Conservation (phyloP, 2,113 vertebrate genomes). For the Thryonomys swinderianus region DNA sequence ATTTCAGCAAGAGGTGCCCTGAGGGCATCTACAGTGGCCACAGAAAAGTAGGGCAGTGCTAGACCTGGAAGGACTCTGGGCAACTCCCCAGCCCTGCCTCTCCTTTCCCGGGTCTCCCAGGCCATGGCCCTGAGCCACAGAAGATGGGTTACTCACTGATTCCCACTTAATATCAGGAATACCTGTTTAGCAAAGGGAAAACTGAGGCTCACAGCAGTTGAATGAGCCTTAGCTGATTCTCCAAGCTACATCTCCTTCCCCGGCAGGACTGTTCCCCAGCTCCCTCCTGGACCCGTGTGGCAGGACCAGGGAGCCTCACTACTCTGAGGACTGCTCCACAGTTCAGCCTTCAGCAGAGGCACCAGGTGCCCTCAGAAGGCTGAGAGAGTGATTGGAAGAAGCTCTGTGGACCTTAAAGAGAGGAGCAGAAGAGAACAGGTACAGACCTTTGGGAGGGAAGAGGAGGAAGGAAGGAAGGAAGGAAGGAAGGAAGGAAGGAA, state of each 20-base stretch:
- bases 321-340: fast-evolving
- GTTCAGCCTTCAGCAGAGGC: neutral
- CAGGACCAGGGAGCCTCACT: neutral
- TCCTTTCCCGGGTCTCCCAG: neutral
- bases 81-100: neutral
- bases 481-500: no score
- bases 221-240: neutral
- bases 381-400: neutral
- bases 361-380: neutral
- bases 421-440: neutral
- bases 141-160: neutral
- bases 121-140: neutral
- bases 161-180: neutral
- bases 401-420: neutral
- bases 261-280: neutral
- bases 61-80: neutral
- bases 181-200: neutral
- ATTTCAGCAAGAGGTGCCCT: constrained; percentile 35
- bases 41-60: neutral
- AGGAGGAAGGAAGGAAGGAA: no score
- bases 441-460: neutral
- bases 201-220: neutral
- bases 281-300: neutral
- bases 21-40: neutral
- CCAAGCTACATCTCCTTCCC: fast-evolving